Evolutionary conservation across 1,140 invertebrate genomes (phyloP).

Genomic region (Physella acuta): DNA sequence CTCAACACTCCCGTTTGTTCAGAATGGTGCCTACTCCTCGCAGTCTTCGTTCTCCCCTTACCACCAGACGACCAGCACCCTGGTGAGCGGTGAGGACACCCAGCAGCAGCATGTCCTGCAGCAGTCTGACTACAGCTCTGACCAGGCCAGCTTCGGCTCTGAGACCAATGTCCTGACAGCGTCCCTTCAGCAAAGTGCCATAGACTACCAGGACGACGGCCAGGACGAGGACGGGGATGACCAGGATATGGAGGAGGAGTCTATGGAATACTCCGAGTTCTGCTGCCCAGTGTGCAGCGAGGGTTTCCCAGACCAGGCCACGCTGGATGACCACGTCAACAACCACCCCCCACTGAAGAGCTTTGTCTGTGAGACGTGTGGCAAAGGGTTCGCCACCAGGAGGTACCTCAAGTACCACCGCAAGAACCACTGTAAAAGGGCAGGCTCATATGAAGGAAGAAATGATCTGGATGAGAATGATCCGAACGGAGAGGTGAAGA

Average conservation of each 20-base stretch:
- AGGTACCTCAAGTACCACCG: constrained; percentile 26
- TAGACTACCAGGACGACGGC: constrained; percentile 9
- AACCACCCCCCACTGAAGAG: constrained; percentile 20
- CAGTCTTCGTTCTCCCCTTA: constrained; percentile 9
- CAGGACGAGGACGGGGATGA: constrained; percentile 7
- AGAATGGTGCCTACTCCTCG: constrained; percentile 20
- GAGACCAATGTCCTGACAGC: background rate
- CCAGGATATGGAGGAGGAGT: constrained; percentile 7
- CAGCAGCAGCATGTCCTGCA: constrained; percentile 14
- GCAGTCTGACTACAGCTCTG: constrained; percentile 20
- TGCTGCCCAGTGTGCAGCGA: constrained; percentile 16
- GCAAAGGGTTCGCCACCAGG: constrained; percentile 21
- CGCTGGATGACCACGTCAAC: constrained; percentile 16
- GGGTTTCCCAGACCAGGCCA: constrained; percentile 11
- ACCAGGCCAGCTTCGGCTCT: constrained; percentile 3
- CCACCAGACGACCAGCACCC: background rate
- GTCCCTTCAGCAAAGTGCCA: constrained; percentile 2
- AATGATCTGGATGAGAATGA: constrained; percentile 18
- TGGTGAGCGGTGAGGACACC: background rate
- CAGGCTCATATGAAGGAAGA: constrained; percentile 25
- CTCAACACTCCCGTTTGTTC: constrained; percentile 24
- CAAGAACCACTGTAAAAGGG: constrained; percentile 27
- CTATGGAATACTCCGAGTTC: constrained; percentile 17
- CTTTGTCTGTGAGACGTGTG: constrained; percentile 24
- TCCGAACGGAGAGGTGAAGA: constrained; percentile 17